phyloP scores from a whole-genome alignment of 2,888 invertebrate species.

The Pristionchus maxplancki region DNA sequence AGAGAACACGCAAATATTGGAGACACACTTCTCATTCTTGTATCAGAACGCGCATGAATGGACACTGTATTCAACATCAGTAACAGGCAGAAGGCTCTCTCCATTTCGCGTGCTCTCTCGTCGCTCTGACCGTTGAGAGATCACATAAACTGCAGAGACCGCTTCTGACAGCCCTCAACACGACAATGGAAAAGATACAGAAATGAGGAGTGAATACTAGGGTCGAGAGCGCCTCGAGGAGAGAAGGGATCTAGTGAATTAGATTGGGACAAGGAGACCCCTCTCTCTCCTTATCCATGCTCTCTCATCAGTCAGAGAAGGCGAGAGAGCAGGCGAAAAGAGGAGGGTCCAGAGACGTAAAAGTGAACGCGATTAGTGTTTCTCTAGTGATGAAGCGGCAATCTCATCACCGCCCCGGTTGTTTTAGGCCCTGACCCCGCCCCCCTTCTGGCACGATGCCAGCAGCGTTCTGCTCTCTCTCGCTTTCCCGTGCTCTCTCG shows the following conservation, averaged over 20 bases:
- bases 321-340: neutral
- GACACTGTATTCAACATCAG: neutral
- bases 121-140: too few relatives aligned
- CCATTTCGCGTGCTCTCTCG: neutral
- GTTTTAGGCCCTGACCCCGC: too few relatives aligned
- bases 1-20: neutral
- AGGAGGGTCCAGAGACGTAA: neutral
- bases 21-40: too few relatives aligned
- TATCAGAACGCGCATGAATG: too few relatives aligned
- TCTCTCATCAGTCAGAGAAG: neutral
- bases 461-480: neutral
- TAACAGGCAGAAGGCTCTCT: neutral
- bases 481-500: neutral
- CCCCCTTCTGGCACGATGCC: neutral
- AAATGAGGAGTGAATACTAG: neutral
- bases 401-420: neutral
- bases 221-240: neutral
- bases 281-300: too few relatives aligned
- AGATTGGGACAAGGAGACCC: neutral
- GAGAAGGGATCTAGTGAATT: neutral
- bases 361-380: neutral
- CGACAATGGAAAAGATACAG: neutral
- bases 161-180: too few relatives aligned
- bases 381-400: neutral
- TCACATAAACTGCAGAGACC: too few relatives aligned